phyloP scores from a whole-genome alignment of 1,140 invertebrate species.

The Metopolophium dirhodum region DNA sequence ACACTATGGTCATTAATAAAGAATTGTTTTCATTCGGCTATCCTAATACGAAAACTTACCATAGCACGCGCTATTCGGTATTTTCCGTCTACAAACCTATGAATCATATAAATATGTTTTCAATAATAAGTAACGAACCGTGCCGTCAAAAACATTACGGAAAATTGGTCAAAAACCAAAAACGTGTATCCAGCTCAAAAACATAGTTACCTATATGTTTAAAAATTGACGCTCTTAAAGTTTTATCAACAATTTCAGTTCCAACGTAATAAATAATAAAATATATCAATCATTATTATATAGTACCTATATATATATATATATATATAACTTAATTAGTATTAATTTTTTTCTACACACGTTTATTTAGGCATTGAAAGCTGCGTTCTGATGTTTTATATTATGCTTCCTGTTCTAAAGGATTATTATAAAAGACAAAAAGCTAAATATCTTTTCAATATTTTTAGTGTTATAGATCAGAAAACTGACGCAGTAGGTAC shows the following conservation, averaged over 20 bases:
- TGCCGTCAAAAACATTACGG: no score
- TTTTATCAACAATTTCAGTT: neutral
- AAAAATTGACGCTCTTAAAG: neutral
- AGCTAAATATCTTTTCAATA: neutral
- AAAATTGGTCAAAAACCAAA: no score
- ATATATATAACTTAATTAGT: neutral
- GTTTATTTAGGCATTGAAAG: neutral
- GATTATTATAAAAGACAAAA: neutral
- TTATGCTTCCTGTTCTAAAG: neutral
- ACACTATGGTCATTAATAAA: no score
- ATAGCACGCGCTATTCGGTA: no score
- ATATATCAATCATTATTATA: neutral
- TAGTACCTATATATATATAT: no score
- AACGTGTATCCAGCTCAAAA: no score
- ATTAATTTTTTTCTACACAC: neutral
- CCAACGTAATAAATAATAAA: neutral
- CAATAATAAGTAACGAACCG: no score
- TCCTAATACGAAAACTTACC: neutral
- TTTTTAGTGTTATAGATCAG: no score
- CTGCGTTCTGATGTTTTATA: neutral
- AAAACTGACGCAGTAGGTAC: neutral
- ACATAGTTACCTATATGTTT: no score
- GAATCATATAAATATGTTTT: no score
- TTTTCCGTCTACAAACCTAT: no score
- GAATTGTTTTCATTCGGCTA: neutral